A percentile compares a stretch with the other conserved stretches of the same genome.
These are phyloP conservation scores for Phataginus tetradactyla DNA, from an alignment of 2,797 vertebrate species.

Conservation along the genomic window DNA sequence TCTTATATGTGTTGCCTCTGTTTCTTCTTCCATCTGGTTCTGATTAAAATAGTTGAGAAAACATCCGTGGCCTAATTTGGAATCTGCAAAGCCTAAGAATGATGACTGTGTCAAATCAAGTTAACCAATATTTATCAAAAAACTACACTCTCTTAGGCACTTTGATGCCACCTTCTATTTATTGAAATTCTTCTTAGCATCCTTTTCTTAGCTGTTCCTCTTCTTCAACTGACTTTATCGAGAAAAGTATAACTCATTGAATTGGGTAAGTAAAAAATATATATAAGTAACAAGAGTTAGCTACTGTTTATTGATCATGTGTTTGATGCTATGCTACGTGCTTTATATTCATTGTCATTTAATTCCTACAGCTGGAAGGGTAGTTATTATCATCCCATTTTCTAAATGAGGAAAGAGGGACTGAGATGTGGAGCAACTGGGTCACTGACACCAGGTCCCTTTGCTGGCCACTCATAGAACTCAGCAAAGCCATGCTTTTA, in stretches of 20 bases:
- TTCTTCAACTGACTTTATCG: background rate
- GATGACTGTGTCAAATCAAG: conserved; percentile 9
- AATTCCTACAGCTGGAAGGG: background rate
- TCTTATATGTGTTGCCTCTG: background rate
- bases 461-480: background rate
- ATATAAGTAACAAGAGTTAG: background rate
- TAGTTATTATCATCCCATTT: background rate
- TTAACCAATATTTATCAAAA: background rate
- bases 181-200: background rate
- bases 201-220: background rate
- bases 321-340: background rate
- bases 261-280: background rate
- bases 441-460: background rate
- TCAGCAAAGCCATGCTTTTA: background rate
- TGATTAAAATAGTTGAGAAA: conserved; percentile 64
- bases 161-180: background rate
- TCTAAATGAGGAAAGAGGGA: background rate
- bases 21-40: conserved; percentile 44
- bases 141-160: background rate
- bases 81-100: conserved; percentile 1
- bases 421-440: background rate
- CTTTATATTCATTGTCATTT: background rate
- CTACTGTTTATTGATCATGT: background rate
- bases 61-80: conserved; percentile 10
- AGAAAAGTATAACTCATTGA: background rate